phyloP scores from a whole-genome alignment of 2,797 vertebrate species.

The Cyprinodon diabolis region DNA sequence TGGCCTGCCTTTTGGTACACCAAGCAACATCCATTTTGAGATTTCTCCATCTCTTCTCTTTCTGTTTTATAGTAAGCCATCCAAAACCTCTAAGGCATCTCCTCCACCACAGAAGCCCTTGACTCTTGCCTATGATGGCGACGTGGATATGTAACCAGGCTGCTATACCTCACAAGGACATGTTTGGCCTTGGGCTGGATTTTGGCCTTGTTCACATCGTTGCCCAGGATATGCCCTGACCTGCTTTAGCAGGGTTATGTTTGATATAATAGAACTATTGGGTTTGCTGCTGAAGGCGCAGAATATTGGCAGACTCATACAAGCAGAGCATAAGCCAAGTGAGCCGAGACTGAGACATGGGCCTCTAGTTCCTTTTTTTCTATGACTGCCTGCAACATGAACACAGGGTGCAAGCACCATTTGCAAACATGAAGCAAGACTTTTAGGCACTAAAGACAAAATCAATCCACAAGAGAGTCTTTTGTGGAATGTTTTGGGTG shows the following conservation, averaged over 20 bases:
- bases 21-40: constrained; percentile 36
- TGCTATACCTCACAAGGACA: constrained; percentile 48
- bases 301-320: constrained; percentile 1
- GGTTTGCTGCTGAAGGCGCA: constrained; percentile 36
- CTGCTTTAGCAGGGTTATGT: constrained; percentile 12
- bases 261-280: constrained; percentile 1
- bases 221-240: constrained; percentile 17
- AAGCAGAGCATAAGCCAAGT: constrained; percentile 35
- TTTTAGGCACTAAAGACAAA: constrained; percentile 9
- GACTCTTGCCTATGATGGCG: constrained; percentile 95
- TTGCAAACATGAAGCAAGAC: constrained; percentile 30
- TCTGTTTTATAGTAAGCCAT: constrained; percentile 81
- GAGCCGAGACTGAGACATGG: constrained; percentile 25
- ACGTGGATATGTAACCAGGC: constrained; percentile 91
- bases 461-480: constrained; percentile 11
- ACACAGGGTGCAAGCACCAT: constrained; percentile 27
- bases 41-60: constrained; percentile 31
- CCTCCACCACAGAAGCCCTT: constrained; percentile 94
- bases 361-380: constrained; percentile 40
- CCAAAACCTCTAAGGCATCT: constrained; percentile 86
- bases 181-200: constrained; percentile 28
- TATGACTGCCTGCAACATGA: constrained; percentile 44
- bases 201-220: constrained; percentile 32
- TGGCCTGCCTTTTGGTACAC: constrained; percentile 25
- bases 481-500: constrained; percentile 14